Conservation (phyloP, 2,797 vertebrate genomes). For the Coregonus suidteri region DNA sequence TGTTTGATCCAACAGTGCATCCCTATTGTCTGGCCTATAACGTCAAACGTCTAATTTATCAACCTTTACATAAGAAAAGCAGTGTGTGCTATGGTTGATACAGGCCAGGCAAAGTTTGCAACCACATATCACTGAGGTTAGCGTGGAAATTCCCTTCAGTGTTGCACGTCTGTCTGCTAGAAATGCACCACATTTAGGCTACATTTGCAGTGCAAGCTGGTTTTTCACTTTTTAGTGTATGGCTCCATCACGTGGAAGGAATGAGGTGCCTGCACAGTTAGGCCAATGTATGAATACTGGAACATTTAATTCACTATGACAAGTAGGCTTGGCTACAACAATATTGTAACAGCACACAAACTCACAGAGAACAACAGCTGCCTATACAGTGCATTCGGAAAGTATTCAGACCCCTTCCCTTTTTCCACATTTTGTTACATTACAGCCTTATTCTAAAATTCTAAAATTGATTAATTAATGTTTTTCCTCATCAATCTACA, state of each 20-base stretch:
- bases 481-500: no score
- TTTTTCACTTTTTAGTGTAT: not conserved
- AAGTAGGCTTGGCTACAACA: no score
- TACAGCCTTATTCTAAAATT: no score
- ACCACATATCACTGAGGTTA: not conserved
- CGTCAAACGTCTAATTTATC: not conserved
- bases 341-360: no score
- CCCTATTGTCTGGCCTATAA: not conserved
- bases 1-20: not conserved
- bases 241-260: slow-evolving; percentile 6
- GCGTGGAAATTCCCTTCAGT: slow-evolving; percentile 25
- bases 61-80: not conserved
- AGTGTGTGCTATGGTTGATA: not conserved
- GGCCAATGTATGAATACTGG: no score
- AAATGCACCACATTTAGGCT: slow-evolving; percentile 15
- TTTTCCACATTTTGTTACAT: no score
- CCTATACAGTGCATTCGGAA: no score
- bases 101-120: not conserved
- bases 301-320: no score
- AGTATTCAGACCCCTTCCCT: no score
- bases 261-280: not conserved
- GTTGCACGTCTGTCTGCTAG: not conserved
- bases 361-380: no score
- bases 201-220: not conserved
- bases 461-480: no score